These are phyloP conservation scores for Zonotrichia leucophrys DNA, from an alignment of 2,113 vertebrate species.

Conservation along the genomic window DNA sequence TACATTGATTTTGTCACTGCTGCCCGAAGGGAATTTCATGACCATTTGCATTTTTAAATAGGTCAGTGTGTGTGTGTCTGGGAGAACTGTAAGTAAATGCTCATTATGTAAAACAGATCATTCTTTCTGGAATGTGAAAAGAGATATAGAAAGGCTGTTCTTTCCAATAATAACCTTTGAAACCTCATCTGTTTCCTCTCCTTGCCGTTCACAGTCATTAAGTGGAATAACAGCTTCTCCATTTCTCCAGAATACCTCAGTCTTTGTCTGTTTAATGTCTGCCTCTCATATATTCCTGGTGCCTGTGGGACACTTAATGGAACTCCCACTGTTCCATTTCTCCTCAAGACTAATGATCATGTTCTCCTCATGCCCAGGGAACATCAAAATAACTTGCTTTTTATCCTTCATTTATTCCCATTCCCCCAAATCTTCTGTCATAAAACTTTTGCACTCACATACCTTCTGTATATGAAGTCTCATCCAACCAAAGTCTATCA, in stretches of 20 bases:
- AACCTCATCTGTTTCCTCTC: slow-evolving; percentile 13
- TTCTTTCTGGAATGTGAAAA: not conserved
- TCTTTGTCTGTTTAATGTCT: slow-evolving; percentile 12
- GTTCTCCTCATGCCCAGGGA: not conserved
- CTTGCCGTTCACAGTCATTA: slow-evolving; percentile 32
- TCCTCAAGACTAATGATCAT: not conserved
- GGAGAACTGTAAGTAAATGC: not conserved
- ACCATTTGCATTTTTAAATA: slow-evolving; percentile 51
- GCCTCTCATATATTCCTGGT: slow-evolving; percentile 9
- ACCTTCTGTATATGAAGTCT: not conserved
- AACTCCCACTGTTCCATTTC: slow-evolving; percentile 34
- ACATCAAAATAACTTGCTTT: not conserved
- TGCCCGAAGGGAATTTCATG: not conserved
- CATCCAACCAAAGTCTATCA: not conserved
- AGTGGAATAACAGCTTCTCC: not conserved
- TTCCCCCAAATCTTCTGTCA: not conserved
- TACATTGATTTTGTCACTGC: slow-evolving; percentile 18
- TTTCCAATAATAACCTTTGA: slow-evolving; percentile 5
- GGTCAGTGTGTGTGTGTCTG: not conserved
- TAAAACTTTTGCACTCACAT: not conserved
- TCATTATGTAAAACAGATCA: not conserved
- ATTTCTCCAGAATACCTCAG: not conserved
- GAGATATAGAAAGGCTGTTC: not conserved
- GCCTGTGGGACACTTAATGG: not conserved
- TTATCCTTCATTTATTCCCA: not conserved